Evolutionary conservation across 1,140 invertebrate species (phyloP).

Genomic region (Cherax quadricarinatus): DNA sequence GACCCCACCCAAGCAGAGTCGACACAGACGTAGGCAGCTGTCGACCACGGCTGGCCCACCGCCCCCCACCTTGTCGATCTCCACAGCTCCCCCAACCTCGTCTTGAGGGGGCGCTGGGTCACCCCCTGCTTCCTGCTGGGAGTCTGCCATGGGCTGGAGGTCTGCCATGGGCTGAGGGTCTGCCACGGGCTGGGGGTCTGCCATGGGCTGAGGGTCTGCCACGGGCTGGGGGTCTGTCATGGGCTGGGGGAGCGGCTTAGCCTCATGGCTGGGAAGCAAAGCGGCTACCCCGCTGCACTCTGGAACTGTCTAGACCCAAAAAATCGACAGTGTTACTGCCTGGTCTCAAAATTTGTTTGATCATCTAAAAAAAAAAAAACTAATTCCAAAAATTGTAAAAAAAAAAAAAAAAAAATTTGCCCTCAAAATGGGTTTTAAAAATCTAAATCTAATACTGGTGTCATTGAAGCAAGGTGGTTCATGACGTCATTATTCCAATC

Average conservation of each 20-base stretch:
- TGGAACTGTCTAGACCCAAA: not conserved
- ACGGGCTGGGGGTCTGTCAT: not conserved
- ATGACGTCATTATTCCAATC: too few relatives aligned
- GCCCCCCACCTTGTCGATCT: not conserved
- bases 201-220: not conserved
- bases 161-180: not conserved
- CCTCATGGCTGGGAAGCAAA: not conserved
- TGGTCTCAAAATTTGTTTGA: too few relatives aligned
- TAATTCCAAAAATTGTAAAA: not conserved
- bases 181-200: not conserved
- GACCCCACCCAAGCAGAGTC: slow-evolving; percentile 48
- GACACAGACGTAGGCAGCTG: slow-evolving; percentile 44
- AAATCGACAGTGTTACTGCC: not conserved
- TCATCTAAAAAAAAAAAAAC: too few relatives aligned
- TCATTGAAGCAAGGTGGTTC: too few relatives aligned
- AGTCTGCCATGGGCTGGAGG: not conserved
- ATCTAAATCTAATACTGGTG: too few relatives aligned
- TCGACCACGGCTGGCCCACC: slow-evolving; percentile 14
- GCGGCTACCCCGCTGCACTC: not conserved
- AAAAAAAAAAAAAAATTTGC: not conserved
- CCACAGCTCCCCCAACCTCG: slow-evolving; percentile 13
- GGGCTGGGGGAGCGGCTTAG: not conserved
- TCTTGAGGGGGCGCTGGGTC: not conserved
- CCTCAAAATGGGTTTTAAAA: too few relatives aligned
- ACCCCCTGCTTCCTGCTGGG: slow-evolving; percentile 2